A percentile compares a stretch with the other conserved stretches of the same genome.
Conservation (phyloP, 2,113 vertebrate species). For the Petrocephalus zakoni region DNA sequence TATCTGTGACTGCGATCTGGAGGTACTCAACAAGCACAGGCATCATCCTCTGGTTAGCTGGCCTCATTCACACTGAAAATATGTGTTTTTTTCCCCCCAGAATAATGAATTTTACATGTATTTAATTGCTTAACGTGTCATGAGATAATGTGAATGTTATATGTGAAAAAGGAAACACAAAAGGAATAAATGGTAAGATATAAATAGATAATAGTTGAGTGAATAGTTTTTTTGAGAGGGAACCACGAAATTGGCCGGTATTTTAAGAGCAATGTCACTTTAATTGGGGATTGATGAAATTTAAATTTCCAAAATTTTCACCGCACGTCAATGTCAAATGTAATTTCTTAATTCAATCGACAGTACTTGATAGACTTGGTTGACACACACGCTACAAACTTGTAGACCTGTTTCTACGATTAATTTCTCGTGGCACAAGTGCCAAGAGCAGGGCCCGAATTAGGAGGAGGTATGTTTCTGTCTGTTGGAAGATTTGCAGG, state of each 20-base stretch:
- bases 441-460: background rate
- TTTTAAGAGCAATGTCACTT: background rate
- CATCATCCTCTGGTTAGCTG: background rate
- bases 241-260: background rate
- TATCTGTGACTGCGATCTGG: slow-evolving; percentile 4
- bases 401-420: background rate
- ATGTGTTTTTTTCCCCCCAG: background rate
- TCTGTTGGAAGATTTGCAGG: background rate
- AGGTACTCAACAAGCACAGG: slow-evolving; percentile 15
- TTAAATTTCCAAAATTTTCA: background rate
- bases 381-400: background rate
- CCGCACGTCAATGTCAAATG: background rate
- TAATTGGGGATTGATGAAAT: background rate
- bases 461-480: background rate
- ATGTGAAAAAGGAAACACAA: background rate
- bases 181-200: background rate
- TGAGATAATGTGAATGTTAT: background rate
- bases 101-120: background rate
- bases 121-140: background rate
- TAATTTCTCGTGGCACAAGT: background rate
- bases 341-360: background rate
- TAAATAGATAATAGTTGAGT: background rate
- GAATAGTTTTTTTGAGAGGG: background rate
- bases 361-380: background rate
- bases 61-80: background rate